These are phyloP conservation scores for Porites divaricata DNA, from an alignment of 92 coral and sea anemone genomes.

Conservation along the genomic window DNA sequence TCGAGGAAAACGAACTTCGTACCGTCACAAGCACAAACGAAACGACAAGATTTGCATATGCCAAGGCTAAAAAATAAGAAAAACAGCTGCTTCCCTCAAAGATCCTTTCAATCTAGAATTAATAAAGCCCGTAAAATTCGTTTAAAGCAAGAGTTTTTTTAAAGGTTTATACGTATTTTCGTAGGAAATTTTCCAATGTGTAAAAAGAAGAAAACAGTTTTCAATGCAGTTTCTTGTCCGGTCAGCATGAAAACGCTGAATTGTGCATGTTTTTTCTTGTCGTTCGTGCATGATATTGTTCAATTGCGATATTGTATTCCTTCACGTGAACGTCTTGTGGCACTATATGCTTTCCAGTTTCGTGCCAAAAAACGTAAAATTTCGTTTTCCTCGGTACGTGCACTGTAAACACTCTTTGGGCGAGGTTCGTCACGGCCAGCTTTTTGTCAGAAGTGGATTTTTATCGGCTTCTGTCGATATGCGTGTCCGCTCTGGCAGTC, in stretches of 20 bases:
- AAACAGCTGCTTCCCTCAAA: constrained; percentile 12
- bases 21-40: not conserved
- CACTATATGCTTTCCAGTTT: not conserved
- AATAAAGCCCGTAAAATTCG: too few relatives aligned
- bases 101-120: not conserved
- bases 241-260: not conserved
- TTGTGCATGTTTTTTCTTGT: not conserved
- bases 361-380: not conserved
- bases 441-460: too few relatives aligned
- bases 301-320: not conserved
- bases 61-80: not conserved
- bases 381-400: not conserved
- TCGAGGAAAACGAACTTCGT: constrained; percentile 14
- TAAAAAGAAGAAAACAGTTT: not conserved
- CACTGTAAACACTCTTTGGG: not conserved
- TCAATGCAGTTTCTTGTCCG: not conserved
- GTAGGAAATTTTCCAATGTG: not conserved
- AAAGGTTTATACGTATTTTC: not conserved
- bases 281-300: not conserved
- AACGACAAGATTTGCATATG: constrained; percentile 17
- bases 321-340: not conserved
- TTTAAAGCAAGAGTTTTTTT: too few relatives aligned
- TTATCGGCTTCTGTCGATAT: too few relatives aligned
- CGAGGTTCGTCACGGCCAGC: not conserved
- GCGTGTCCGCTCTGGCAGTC: too few relatives aligned